Evolutionary conservation across 2,797 vertebrate genomes (phyloP).

Genomic region (Adrianichthys oophorus): DNA sequence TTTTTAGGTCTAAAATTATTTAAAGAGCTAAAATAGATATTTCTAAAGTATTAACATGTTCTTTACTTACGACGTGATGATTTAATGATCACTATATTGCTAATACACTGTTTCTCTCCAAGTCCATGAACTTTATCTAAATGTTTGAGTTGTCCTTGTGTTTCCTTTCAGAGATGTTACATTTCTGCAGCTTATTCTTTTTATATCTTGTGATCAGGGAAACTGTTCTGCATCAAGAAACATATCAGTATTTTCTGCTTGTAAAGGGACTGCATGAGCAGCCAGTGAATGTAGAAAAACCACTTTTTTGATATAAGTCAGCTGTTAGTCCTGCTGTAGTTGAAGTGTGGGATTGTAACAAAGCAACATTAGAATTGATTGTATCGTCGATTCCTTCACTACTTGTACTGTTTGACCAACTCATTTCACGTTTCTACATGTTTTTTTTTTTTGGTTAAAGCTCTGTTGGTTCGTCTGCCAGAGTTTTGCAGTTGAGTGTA

Average conservation of each 20-base stretch:
- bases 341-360: no score
- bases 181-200: slow-evolving; percentile 14
- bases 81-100: not conserved
- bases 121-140: no score
- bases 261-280: not conserved
- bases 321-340: no score
- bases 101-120: no score
- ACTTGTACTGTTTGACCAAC: slow-evolving; percentile 24
- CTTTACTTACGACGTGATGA: slow-evolving; percentile 6
- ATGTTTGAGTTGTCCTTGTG: no score
- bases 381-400: not conserved
- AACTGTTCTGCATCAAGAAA: slow-evolving; percentile 16
- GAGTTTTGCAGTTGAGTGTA: slow-evolving; percentile 3
- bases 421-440: slow-evolving; percentile 28
- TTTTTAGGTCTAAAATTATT: slow-evolving; percentile 6
- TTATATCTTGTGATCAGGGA: not conserved
- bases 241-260: slow-evolving; percentile 35
- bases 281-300: no score
- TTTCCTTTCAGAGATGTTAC: not conserved
- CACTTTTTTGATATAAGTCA: no score
- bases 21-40: slow-evolving; percentile 16
- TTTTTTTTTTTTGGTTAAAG: slow-evolving; percentile 49
- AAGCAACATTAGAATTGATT: no score
- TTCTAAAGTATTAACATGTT: slow-evolving; percentile 33
- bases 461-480: slow-evolving; percentile 1